These are phyloP conservation scores for Melanaphis sacchari DNA, from an alignment of 1,140 invertebrate species.

Conservation along the genomic window DNA sequence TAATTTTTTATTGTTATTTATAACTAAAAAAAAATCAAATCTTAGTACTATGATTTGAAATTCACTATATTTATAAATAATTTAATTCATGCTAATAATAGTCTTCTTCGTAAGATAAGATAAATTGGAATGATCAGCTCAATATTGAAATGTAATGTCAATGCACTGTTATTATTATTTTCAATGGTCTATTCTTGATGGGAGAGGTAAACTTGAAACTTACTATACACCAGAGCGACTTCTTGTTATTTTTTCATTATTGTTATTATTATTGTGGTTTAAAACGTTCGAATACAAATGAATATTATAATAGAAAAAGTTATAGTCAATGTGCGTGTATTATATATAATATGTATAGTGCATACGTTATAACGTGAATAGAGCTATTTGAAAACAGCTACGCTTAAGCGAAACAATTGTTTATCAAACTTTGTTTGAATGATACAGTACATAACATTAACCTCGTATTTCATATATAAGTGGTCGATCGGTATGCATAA, in stretches of 20 bases:
- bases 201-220: neutral
- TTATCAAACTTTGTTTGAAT: neutral
- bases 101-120: neutral
- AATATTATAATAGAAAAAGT: neutral
- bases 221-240: neutral
- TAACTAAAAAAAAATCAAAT: too few relatives aligned
- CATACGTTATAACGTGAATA: neutral
- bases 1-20: too few relatives aligned
- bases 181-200: neutral
- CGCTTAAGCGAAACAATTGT: neutral
- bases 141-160: neutral
- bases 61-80: too few relatives aligned
- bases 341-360: neutral
- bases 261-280: neutral
- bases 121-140: neutral
- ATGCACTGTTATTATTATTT: neutral
- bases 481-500: neutral
- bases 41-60: too few relatives aligned
- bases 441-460: neutral
- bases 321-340: neutral
- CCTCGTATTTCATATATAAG: neutral
- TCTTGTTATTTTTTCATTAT: neutral
- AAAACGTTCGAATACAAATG: neutral
- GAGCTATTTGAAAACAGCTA: neutral
- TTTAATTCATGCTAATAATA: neutral